Evolutionary conservation across 2,888 invertebrate species (phyloP), one percentile per base, ranked within the genome.

Genomic region (Lysandra bellargus): DNA sequence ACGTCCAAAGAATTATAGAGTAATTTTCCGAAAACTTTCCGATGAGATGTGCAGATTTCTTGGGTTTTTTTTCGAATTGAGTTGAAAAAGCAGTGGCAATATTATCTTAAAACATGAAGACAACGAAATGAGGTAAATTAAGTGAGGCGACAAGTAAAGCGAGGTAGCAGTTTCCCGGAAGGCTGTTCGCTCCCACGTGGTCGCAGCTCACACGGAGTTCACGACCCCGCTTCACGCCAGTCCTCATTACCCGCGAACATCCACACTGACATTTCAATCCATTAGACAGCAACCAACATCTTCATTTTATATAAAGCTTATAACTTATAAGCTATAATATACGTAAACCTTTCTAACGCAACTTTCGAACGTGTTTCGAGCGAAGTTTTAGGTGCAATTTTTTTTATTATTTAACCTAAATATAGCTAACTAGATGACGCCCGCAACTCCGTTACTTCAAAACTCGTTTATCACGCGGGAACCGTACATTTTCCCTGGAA

Each of bases 101-200:
- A 53, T 53, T 53, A 53, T 14, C 12, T 30, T 12, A 2, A 14
- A 33, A 69, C 14, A 33, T 14, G 1, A 69, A 53, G 73, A 49
- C 33, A 23, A 78, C 73, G 60, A 73, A 73, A 33, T 53, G 69
- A 72, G 14, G 17, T 57, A 40, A 44, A 69, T 57, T 72, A 53
- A 76, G n/a, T 76, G 57, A 57, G 12, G 30, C 53, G 76, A 76
- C 57, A 78, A 53, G 73, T 78, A 78, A 78, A 73, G 53, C 73
- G 78, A 78, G 81, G 81, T 80, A 80, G 78, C 79, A 64, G 74
- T 80, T 83, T 83, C 83, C 79, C 73, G 80, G 83, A 83, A 83
- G 79, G 75, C 72, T 49, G 79, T 78, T 81, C 81, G 83, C 87
- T 87, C 87, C 86, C 87, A 88, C 85, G 85, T 87, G 84, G 83